Base-by-base conservation (phyloP, 2,113 vertebrate species). In the cat (Felis catus) region DNA sequence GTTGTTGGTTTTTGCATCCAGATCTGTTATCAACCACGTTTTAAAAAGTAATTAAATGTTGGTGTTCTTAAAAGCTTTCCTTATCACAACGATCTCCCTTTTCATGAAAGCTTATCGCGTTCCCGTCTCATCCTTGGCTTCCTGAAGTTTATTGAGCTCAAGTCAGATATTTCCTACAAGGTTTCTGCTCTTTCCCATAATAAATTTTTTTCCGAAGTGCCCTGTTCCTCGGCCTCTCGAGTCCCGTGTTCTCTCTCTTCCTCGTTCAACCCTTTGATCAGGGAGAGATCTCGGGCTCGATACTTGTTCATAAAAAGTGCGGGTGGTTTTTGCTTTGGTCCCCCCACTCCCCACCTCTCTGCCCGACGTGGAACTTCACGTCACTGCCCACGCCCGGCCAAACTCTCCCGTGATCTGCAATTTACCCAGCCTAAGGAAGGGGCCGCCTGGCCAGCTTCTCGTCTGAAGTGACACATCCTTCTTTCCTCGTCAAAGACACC, bases 61-160 rank as follows among this genome's bases (percentile, higher is more conserved):
- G 74, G 74, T 74, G 91, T 88, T 71, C 92, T 93, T 96, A 92
- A 95, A 95, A 97, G 74, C 51, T 66, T 80, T 63, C 27, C 87
- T 90, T 96, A 91, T 94, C 91, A 61, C 36, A 76, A 51, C 39
- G 31, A 97, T 92, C 95, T 97, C 76, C 51, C 91, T 71, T 91
- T 81, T 84, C 95, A 95, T 94, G 95, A 94, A 97, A 94, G 81
- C 79, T 81, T 33, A 23, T 65, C 93, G 27, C 39, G n/a, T 84
- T 94, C 93, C 81, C 96, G 33, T 95, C 84, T 96, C 58, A 33
- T 84, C 95, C 45, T 84, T 25, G 12, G 65, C 80, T 97, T 97
- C 95, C 95, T 88, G 89, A 81, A 93, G 86, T 94, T 97, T 88
- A 95, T 58, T 51, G 91, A 55, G 45, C 93, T 88, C 53, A 81